Base-by-base conservation (phyloP, 2,888 invertebrate genomes). In the Agrotis ipsilon region DNA sequence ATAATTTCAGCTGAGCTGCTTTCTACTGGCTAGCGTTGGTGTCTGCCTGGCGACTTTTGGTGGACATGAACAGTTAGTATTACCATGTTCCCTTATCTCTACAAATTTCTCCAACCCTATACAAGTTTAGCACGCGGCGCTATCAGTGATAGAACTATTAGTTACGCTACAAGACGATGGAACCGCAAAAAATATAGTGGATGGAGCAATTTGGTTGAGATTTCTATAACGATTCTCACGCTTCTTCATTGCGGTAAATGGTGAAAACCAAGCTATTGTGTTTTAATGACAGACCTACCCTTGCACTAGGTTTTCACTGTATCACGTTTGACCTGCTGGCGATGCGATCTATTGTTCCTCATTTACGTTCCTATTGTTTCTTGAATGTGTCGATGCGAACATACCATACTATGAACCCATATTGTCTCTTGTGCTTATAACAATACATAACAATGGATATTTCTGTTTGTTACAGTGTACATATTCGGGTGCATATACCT, bases 401-500 rank as follows among this genome's bases (percentile, higher is more conserved):
- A 72, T 69, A 62, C n/a, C n/a, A 24, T 24, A 39, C 1, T 72
- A 27, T 61, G 7, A 49, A 60, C 19, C 5, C 45, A 67, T 18
- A 69, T 43, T 43, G 21, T 63, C 5, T 67, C 16, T 62, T 63
- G 39, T 58, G 21, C 57, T 57, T 60, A 52, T 62, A 59, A 51
- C 18, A 70, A 61, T 58, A 73, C 73, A 39, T 76, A 54, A 65
- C 51, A 62, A 71, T 63, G 27, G 14, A 18, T 63, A 51, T 66
- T 78, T 83, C 67, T 77, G 78, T 86, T 89, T 89, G 88, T 96
- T 95, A 24, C 93, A 97, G 97, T 88, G 96, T 97, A 65, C 97
- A 97, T 86, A 97, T 97, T 85, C 94, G 96, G 78, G 95, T 97
- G 39, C 96, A 96, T 84, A 92, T 97, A 87, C 96, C 96, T 80